These are phyloP conservation scores for Athrips mouffetella DNA, from an alignment of 2,888 invertebrate genomes.

Conservation along the genomic window DNA sequence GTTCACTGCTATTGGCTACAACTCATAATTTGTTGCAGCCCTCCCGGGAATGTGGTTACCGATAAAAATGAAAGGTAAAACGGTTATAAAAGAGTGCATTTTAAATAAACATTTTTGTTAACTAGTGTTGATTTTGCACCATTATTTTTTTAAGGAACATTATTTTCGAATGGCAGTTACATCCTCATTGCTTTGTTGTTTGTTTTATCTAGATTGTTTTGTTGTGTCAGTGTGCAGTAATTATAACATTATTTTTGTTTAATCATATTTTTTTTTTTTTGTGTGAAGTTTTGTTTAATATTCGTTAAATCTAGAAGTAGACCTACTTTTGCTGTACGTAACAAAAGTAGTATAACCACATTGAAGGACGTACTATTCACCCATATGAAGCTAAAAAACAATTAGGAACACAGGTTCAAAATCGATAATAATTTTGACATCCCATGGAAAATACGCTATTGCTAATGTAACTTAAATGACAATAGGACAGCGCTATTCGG, in stretches of 20 bases:
- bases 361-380: too few relatives aligned
- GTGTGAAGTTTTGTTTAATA: background rate
- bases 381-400: too few relatives aligned
- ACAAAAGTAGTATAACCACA: too few relatives aligned
- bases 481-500: too few relatives aligned
- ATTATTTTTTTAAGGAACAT: background rate
- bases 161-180: background rate
- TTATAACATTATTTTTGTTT: background rate
- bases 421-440: too few relatives aligned
- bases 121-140: background rate
- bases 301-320: background rate
- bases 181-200: conserved; percentile 22
- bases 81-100: background rate
- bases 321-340: background rate
- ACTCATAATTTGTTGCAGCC: conserved; percentile 53
- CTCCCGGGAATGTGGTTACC: conserved; percentile 59
- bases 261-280: background rate
- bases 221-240: background rate
- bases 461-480: too few relatives aligned
- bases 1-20: background rate
- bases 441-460: too few relatives aligned
- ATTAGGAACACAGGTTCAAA: too few relatives aligned
- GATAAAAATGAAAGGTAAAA: conserved; percentile 59
- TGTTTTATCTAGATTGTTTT: background rate
- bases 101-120: background rate